Percentiles rank a stretch among this genome's conserved stretches.
phyloP scores from a whole-genome alignment of 2,797 vertebrate species.

The Amazona ochrocephala region DNA sequence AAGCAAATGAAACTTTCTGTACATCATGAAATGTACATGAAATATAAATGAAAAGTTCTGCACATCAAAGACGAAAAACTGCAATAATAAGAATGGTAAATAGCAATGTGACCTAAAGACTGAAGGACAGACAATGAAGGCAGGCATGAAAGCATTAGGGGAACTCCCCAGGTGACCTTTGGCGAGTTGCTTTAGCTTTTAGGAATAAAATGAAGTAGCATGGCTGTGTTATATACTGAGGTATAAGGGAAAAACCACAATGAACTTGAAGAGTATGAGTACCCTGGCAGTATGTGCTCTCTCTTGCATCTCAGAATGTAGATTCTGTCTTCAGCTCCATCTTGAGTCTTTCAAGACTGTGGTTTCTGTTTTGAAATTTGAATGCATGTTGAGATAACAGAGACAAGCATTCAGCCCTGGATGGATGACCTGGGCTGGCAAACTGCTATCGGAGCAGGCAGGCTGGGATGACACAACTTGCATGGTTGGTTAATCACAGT shows the following conservation, averaged over 20 bases:
- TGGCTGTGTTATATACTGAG: background rate
- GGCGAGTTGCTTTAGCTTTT: background rate
- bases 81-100: slow-evolving; percentile 25
- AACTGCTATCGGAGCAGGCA: background rate
- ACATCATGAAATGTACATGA: background rate
- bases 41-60: background rate
- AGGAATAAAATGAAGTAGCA: background rate
- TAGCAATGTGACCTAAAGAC: background rate
- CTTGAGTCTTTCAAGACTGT: background rate
- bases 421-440: background rate
- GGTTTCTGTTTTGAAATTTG: background rate
- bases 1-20: background rate
- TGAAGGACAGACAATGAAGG: background rate
- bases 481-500: background rate
- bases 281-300: background rate
- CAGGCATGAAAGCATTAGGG: background rate
- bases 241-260: background rate
- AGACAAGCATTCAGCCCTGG: background rate
- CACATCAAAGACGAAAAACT: background rate
- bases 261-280: background rate
- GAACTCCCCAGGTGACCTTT: background rate
- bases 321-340: background rate
- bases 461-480: background rate
- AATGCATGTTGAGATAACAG: background rate
- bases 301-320: background rate